phyloP scores from a whole-genome alignment of 2,797 vertebrate genomes.

The Sebastiscus albofasciatus region DNA sequence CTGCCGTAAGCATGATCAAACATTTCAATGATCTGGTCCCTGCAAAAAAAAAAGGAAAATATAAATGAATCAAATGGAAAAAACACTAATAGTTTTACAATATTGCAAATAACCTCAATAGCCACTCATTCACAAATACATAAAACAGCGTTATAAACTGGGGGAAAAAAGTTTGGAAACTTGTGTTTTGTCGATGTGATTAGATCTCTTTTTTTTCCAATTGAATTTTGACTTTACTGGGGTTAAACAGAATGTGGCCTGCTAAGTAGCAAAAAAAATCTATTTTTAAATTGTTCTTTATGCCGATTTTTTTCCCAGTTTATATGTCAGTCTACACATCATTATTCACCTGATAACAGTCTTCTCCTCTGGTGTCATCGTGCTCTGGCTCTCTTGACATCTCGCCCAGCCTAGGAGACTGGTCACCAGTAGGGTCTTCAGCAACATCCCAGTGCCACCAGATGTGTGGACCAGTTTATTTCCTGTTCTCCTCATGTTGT shows the following conservation, averaged over 20 bases:
- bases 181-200: too few relatives aligned
- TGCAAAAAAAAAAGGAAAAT: conserved; percentile 45
- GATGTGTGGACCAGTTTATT: background rate
- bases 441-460: conserved; percentile 41
- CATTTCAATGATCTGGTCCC: conserved; percentile 87
- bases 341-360: conserved; percentile 76
- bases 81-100: background rate
- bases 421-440: conserved; percentile 65
- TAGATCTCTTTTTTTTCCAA: too few relatives aligned
- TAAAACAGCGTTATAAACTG: background rate
- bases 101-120: background rate
- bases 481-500: conserved; percentile 23
- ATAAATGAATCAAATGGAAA: background rate
- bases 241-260: too few relatives aligned
- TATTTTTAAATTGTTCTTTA: too few relatives aligned
- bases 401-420: conserved; percentile 61
- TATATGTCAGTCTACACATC: background rate
- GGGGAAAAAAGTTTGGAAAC: too few relatives aligned
- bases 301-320: too few relatives aligned
- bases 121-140: background rate
- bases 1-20: conserved; percentile 88
- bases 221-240: too few relatives aligned
- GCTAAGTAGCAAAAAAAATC: too few relatives aligned
- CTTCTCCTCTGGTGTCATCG: conserved; percentile 86
- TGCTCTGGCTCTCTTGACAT: conserved; percentile 77